Evolutionary conservation across 2,113 vertebrate genomes (phyloP).

Genomic region (Oryzias woworae): DNA sequence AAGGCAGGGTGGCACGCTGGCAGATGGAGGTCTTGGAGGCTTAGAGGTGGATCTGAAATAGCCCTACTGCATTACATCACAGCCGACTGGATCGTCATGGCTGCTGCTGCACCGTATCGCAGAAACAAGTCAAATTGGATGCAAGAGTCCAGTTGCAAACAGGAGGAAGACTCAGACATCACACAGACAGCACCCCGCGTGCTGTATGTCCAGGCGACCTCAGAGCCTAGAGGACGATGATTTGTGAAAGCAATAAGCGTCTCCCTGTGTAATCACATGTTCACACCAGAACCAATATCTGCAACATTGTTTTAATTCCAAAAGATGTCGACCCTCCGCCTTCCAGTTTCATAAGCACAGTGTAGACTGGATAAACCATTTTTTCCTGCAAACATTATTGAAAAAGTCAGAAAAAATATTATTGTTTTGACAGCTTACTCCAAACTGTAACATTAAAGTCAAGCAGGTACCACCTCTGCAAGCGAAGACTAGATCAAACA

Average conservation of each 20-base stretch:
- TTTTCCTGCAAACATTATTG: background rate
- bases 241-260: conserved; percentile 2
- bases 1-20: conserved; percentile 50
- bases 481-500: conserved; percentile 22
- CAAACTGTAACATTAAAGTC: conserved; percentile 36
- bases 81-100: conserved; percentile 51
- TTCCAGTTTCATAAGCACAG: background rate
- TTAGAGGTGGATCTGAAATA: conserved; percentile 70
- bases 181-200: background rate
- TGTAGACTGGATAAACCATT: conserved; percentile 9
- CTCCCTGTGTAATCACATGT: conserved; percentile 21
- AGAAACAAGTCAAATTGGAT: conserved; percentile 36
- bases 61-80: conserved; percentile 69
- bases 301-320: conserved; percentile 3
- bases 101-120: conserved; percentile 52
- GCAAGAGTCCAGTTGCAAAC: conserved; percentile 18
- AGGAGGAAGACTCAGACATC: conserved; percentile 14
- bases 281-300: background rate
- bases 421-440: conserved; percentile 26
- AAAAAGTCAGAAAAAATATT: background rate
- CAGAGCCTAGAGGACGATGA: conserved; percentile 8
- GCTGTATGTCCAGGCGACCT: conserved; percentile 14
- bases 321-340: conserved; percentile 20
- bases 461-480: conserved; percentile 8
- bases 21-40: conserved; percentile 50